Evolutionary conservation across 2,113 vertebrate genomes (phyloP).

Genomic region (Eira barbara): DNA sequence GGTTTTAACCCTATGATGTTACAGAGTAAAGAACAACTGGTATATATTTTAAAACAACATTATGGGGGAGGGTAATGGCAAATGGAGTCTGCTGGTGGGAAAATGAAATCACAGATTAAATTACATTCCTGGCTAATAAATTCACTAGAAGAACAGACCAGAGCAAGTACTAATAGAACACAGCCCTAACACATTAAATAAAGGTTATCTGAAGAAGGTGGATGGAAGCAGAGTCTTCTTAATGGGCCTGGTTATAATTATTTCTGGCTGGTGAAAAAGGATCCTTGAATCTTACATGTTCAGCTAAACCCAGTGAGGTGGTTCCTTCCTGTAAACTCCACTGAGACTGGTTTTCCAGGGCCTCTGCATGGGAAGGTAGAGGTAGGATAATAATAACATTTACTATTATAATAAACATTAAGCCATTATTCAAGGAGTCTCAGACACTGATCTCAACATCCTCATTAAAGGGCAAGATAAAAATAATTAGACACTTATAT

Average conservation of each 20-base stretch:
- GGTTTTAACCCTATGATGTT: constrained; percentile 48
- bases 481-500: constrained; percentile 3
- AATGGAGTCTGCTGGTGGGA: constrained; percentile 79
- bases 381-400: constrained; percentile 2
- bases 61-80: constrained; percentile 69
- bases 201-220: constrained; percentile 81
- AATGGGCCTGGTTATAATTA: constrained; percentile 71
- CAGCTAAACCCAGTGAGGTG: constrained; percentile 23
- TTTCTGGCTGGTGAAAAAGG: constrained; percentile 65
- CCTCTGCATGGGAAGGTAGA: background rate
- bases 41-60: constrained; percentile 62
- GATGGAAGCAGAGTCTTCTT: constrained; percentile 74
- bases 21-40: constrained; percentile 51
- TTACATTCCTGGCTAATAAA: constrained; percentile 82
- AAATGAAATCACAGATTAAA: constrained; percentile 85
- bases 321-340: background rate
- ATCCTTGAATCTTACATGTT: constrained; percentile 22
- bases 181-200: constrained; percentile 78
- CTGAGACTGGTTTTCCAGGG: background rate
- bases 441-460: background rate
- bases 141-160: constrained; percentile 74
- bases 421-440: background rate
- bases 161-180: constrained; percentile 72
- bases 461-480: constrained; percentile 26
- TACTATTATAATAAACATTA: constrained; percentile 24